phyloP scores from a whole-genome alignment of 2,888 invertebrate species.

The Flexamia atlantica region DNA sequence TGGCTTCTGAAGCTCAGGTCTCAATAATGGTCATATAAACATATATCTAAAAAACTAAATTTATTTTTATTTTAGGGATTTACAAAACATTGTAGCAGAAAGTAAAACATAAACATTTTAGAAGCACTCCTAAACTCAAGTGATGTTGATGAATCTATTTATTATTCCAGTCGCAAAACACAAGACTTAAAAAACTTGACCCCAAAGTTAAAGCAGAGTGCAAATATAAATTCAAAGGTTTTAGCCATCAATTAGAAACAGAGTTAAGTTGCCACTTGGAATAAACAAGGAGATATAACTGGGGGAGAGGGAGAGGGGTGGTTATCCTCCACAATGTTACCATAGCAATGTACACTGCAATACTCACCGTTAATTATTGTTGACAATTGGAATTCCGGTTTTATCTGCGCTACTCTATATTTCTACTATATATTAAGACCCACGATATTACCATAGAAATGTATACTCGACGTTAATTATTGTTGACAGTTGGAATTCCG shows the following conservation, averaged over 20 bases:
- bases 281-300: background rate
- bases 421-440: background rate
- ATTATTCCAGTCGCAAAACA: too few relatives aligned
- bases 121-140: too few relatives aligned
- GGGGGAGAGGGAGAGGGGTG: background rate
- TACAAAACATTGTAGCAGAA: too few relatives aligned
- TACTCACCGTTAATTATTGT: conserved; percentile 2
- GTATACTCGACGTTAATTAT: too few relatives aligned
- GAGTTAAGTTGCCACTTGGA: conserved; percentile 16
- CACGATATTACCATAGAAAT: too few relatives aligned
- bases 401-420: background rate
- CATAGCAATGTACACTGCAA: background rate
- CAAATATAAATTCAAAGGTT: background rate
- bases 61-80: too few relatives aligned
- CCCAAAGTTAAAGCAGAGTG: background rate
- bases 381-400: conserved; percentile 3
- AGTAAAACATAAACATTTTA: too few relatives aligned
- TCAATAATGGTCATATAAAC: too few relatives aligned
- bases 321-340: background rate
- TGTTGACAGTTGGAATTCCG: too few relatives aligned
- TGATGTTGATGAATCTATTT: too few relatives aligned
- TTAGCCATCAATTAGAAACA: conserved; percentile 8
- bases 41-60: too few relatives aligned
- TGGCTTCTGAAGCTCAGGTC: too few relatives aligned
- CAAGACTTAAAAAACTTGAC: background rate